These are phyloP conservation scores for Epinephelus lanceolatus DNA, from an alignment of 2,113 vertebrate species.

Conservation along the genomic window DNA sequence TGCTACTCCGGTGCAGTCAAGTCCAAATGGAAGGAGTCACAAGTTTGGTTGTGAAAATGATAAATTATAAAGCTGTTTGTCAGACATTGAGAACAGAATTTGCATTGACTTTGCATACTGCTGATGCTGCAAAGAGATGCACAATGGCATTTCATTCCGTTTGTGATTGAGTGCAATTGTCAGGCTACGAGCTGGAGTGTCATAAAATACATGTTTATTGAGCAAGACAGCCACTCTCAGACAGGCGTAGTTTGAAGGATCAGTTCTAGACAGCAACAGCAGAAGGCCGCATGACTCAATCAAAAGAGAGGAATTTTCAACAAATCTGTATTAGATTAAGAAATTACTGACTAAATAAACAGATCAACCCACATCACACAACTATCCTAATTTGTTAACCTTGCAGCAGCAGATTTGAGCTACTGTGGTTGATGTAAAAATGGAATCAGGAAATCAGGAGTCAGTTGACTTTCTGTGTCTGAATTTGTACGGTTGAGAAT, in stretches of 20 bases:
- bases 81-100: slow-evolving; percentile 28
- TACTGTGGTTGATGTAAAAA: background rate
- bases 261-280: slow-evolving; percentile 18
- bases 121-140: slow-evolving; percentile 62
- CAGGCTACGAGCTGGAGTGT: slow-evolving; percentile 40
- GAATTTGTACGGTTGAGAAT: background rate
- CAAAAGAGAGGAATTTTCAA: background rate
- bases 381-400: background rate
- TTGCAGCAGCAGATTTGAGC: too few species aligned
- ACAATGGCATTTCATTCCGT: slow-evolving; percentile 48
- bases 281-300: slow-evolving; percentile 3
- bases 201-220: slow-evolving; percentile 60
- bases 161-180: slow-evolving; percentile 66
- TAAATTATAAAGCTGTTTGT: slow-evolving; percentile 53
- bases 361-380: background rate
- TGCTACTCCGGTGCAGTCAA: background rate
- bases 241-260: slow-evolving; percentile 29
- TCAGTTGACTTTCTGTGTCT: background rate
- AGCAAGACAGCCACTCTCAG: slow-evolving; percentile 39
- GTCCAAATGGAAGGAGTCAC: slow-evolving; percentile 27
- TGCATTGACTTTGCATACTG: slow-evolving; percentile 53
- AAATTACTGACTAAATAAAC: background rate
- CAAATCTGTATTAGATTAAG: background rate
- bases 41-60: slow-evolving; percentile 16
- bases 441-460: background rate